Evolutionary conservation across 2,113 vertebrate species (phyloP).

Genomic region (Ptyas mucosa): DNA sequence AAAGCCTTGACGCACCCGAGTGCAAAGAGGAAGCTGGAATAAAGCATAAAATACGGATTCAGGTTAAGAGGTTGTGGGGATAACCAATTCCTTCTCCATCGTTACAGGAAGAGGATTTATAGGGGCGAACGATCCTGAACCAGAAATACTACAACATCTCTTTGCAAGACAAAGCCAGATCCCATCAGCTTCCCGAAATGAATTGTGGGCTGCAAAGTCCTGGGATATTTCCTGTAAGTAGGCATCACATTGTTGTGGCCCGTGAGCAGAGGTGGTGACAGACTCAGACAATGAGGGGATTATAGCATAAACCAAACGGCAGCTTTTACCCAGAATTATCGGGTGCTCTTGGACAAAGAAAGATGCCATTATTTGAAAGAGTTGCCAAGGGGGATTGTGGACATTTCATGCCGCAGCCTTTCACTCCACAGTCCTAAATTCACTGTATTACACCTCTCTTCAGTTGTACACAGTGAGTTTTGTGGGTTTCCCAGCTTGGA

Average conservation of each 20-base stretch:
- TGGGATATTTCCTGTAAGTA: slow-evolving; percentile 19
- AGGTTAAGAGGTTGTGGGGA: neutral
- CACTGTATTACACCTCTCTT: neutral
- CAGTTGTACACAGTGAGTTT: too few relatives aligned
- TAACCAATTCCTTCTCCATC: neutral
- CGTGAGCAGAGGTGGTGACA: too few relatives aligned
- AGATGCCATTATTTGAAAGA: neutral
- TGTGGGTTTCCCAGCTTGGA: too few relatives aligned
- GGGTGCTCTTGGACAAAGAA: neutral
- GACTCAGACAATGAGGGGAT: too few relatives aligned
- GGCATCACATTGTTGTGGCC: neutral
- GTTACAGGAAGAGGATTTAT: slow-evolving; percentile 73
- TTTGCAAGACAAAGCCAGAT: neutral
- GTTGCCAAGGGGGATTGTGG: too few relatives aligned
- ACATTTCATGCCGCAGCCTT: neutral
- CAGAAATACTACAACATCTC: slow-evolving; percentile 61
- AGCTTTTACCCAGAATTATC: neutral
- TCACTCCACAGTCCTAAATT: neutral
- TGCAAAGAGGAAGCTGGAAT: neutral
- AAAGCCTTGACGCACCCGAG: neutral
- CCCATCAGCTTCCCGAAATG: fast-evolving
- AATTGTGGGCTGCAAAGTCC: neutral
- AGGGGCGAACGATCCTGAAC: slow-evolving; percentile 73
- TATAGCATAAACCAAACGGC: neutral
- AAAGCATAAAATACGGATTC: neutral